phyloP scores from a whole-genome alignment of 2,113 vertebrate species.

The Trochalopteron elliotii region DNA sequence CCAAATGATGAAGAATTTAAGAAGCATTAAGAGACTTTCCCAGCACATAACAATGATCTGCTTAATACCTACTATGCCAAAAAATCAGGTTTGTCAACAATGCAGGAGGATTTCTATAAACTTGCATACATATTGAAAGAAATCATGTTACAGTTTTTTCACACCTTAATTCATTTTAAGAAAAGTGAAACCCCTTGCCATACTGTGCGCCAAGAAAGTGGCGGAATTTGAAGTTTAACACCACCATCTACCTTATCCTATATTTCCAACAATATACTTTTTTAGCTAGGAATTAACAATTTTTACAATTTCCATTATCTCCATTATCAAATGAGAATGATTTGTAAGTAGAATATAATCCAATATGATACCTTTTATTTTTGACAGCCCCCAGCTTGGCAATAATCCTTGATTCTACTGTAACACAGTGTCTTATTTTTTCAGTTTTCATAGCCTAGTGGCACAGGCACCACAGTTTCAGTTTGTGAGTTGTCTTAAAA shows the following conservation, averaged over 20 bases:
- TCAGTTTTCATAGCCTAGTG: not conserved
- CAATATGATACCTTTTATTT: not conserved
- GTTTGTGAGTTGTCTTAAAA: not conserved
- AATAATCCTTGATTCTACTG: not conserved
- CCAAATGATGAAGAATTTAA: not conserved
- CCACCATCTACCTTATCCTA: not conserved
- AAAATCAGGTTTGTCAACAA: not conserved
- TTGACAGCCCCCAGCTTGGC: not conserved
- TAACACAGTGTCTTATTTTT: not conserved
- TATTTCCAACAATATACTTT: not conserved
- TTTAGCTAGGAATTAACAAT: not conserved
- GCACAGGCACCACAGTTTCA: not conserved
- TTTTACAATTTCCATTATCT: not conserved
- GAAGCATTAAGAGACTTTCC: not conserved
- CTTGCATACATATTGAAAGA: not conserved
- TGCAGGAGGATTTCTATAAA: not conserved
- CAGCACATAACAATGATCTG: not conserved
- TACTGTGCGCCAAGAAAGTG: not conserved
- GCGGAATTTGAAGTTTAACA: not conserved
- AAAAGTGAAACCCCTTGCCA: not conserved
- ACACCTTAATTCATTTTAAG: not conserved
- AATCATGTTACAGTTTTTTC: not conserved
- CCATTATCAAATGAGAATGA: not conserved
- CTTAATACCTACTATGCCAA: not conserved
- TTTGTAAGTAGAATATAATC: not conserved